A percentile compares a stretch with the other conserved stretches of the same genome.
phyloP scores from a whole-genome alignment of 2,797 vertebrate genomes.

The Poecilia picta region DNA sequence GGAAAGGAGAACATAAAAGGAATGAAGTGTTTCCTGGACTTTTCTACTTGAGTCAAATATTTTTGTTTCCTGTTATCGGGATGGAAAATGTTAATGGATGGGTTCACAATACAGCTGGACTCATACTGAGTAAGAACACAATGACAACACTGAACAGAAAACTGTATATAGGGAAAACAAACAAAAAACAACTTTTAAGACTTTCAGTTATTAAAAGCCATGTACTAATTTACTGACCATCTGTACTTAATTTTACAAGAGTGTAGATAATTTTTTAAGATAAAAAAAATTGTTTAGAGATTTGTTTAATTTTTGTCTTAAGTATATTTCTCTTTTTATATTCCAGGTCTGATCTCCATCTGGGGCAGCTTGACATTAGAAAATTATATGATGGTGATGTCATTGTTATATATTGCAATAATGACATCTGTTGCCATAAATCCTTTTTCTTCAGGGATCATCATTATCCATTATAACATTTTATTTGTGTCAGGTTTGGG shows the following conservation, averaged over 20 bases:
- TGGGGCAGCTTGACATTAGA: not conserved
- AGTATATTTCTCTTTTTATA: not conserved
- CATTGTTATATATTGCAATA: not conserved
- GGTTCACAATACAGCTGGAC: not conserved
- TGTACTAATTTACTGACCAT: not conserved
- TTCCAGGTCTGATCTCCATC: not conserved
- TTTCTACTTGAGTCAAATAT: constrained; percentile 12
- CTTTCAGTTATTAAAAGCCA: not conserved
- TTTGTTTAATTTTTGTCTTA: not conserved
- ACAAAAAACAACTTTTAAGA: not conserved
- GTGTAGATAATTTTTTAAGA: not conserved
- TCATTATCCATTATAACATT: not conserved
- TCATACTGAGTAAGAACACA: not conserved
- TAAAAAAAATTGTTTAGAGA: not conserved
- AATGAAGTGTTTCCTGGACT: not conserved
- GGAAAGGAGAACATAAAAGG: constrained; percentile 34
- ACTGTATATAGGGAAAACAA: not conserved
- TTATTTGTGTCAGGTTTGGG: not conserved
- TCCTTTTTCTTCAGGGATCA: not conserved
- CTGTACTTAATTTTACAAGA: not conserved
- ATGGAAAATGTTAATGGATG: constrained; percentile 2
- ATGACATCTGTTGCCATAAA: not conserved
- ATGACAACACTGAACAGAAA: not conserved
- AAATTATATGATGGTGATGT: not conserved
- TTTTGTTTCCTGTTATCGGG: not conserved